Conservation (phyloP, 2,888 invertebrate genomes). For the Lobophora halterata region DNA sequence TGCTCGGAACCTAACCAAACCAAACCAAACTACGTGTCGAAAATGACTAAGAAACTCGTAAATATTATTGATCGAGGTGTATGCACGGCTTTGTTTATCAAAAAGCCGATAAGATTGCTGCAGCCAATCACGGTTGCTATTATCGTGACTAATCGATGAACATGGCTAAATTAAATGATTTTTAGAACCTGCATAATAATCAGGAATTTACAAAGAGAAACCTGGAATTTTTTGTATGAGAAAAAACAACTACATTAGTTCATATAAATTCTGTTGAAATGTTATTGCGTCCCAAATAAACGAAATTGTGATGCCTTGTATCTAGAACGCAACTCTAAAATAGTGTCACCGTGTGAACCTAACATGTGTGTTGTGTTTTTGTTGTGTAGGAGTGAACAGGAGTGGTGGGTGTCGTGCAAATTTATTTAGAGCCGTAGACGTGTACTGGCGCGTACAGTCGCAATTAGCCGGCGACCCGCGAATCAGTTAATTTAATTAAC, state of each 20-base stretch:
- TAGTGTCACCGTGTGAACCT: constrained; percentile 3
- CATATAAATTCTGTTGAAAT: no score
- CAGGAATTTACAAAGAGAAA: no score
- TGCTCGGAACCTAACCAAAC: background rate
- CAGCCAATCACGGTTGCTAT: constrained; percentile 48
- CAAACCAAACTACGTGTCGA: constrained; percentile 5
- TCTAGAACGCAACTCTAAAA: no score
- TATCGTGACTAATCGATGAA: constrained; percentile 43
- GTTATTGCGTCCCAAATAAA: no score
- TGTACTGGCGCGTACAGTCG: constrained; percentile 42
- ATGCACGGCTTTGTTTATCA: constrained; percentile 62
- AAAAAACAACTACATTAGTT: no score
- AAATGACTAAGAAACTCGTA: constrained; percentile 35
- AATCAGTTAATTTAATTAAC: constrained; percentile 57
- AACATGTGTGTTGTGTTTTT: constrained; percentile 53
- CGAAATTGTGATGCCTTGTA: no score
- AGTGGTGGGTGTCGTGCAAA: constrained; percentile 58
- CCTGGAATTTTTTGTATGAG: no score
- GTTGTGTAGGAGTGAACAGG: constrained; percentile 40
- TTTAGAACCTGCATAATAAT: no score
- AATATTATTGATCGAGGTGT: constrained; percentile 55
- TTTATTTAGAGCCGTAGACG: constrained; percentile 55
- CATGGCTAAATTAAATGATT: constrained; percentile 24
- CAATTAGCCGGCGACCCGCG: constrained; percentile 45
- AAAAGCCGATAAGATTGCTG: constrained; percentile 66